Evolutionary conservation across 1,140 invertebrate species (phyloP).

Genomic region (Theocolax elegans): DNA sequence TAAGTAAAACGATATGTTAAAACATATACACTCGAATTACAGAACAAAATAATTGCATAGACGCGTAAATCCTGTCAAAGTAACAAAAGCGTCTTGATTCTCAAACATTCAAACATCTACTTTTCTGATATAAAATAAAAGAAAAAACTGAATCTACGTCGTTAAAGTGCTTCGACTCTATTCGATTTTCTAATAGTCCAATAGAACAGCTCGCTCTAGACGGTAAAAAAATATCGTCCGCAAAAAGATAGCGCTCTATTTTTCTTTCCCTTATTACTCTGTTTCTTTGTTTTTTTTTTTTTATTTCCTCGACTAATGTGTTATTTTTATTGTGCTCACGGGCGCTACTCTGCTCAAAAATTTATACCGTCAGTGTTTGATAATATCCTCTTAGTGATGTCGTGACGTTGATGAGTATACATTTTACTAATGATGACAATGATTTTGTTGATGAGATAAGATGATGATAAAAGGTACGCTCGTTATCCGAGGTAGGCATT

Average conservation of each 20-base stretch:
- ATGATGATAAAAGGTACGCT: slow-evolving; percentile 23
- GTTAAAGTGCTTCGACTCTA: slow-evolving; percentile 4
- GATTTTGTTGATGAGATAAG: slow-evolving; percentile 3
- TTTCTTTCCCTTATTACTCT: slow-evolving; percentile 26
- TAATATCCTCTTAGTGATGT: background rate
- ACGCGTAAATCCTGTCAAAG: slow-evolving; percentile 12
- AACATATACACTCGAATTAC: no score
- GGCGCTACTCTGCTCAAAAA: slow-evolving; percentile 8
- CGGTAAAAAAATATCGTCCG: slow-evolving; percentile 63
- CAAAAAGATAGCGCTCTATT: slow-evolving; percentile 46
- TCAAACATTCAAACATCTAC: no score
- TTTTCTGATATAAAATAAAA: no score
- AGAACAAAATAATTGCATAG: no score
- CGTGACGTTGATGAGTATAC: background rate
- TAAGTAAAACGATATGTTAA: no score
- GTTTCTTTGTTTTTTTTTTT: slow-evolving; percentile 15
- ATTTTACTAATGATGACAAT: slow-evolving; percentile 16
- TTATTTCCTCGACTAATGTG: background rate
- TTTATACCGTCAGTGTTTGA: slow-evolving; percentile 3
- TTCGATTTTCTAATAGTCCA: slow-evolving; percentile 19
- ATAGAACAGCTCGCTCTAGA: slow-evolving; percentile 48
- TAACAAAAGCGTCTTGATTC: slow-evolving; percentile 14
- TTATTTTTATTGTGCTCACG: slow-evolving; percentile 16
- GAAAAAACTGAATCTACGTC: background rate
- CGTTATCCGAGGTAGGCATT: slow-evolving; percentile 35